Base-by-base conservation (phyloP, 2,797 vertebrate species). In the Chloroceryle inda region DNA sequence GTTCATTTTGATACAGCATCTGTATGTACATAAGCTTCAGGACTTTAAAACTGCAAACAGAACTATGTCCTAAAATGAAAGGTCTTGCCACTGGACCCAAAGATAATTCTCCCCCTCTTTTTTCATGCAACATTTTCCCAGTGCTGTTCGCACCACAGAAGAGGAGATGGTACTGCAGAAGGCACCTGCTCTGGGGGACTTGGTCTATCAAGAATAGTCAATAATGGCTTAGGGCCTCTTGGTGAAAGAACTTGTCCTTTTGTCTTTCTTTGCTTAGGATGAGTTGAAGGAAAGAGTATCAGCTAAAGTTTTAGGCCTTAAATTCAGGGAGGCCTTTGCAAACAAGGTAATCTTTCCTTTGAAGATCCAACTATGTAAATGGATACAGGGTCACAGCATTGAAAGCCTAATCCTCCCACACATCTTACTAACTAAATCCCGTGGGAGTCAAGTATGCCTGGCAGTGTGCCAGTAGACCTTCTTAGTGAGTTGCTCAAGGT, bases 21-120 rank as follows among this genome's bases (percentile, higher is more conserved):
- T 82, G 90, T 27, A 76, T 4, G 37, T 53, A 71, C 0, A 2
- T 74, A 79, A 91, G 68, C 71, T 74, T 63, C 52, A 35, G 68
- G 61, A 50, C 49, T 58, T 91, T 10, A 91, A 89, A 95, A 94
- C 0, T 89, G 64, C 87, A 77, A 93, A 79, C 83, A 93, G 92
- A 92, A 52, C 61, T 53, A 22, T 27, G 40, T 66, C 74, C 83
- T 82, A n/a, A 86, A 90, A 45, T 29, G 73, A 88, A 78, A 94
- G 59, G 64, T 88, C 78, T 61, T 72, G 63, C 37, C 47, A 42
- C 19, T 47, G 58, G 37, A 68, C 72, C 31, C 52, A 44, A 50
- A 75, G 44, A 42, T 79, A 79, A 89, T 76, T 87, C 31, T 62
- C 5, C 24, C 18, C 6, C 6, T 31, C 35, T 50, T 92, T 88